These are phyloP conservation scores for Mergus octosetaceus DNA, from an alignment of 2,797 vertebrate species.

Conservation along the genomic window DNA sequence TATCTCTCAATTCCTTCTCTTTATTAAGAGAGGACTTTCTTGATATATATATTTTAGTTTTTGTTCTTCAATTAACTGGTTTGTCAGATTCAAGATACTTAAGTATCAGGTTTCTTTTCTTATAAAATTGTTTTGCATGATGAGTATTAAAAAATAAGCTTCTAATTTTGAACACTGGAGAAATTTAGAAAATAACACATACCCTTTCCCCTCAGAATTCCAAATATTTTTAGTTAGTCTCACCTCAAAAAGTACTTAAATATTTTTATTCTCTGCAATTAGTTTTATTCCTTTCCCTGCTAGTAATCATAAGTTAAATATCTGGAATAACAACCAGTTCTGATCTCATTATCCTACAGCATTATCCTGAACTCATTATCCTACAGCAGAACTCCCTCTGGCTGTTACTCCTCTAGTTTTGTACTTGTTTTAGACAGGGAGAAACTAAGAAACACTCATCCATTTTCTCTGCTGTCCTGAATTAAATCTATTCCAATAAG, in stretches of 20 bases:
- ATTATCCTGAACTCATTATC: background rate
- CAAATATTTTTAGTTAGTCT: background rate
- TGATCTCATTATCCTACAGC: background rate
- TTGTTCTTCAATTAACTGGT: background rate
- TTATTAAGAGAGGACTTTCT: background rate
- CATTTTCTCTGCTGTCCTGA: background rate
- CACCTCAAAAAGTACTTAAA: background rate
- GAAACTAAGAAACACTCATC: background rate
- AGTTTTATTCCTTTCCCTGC: background rate
- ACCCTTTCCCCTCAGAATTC: background rate
- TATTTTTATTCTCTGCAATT: background rate
- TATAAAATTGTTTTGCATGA: background rate
- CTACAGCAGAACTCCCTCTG: background rate
- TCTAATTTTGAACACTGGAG: background rate
- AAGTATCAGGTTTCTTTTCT: rapidly evolving
- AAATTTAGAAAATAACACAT: background rate
- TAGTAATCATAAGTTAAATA: background rate
- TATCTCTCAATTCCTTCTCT: background rate
- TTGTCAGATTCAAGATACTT: background rate
- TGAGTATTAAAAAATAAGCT: background rate
- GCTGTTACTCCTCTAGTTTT: background rate
- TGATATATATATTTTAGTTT: background rate
- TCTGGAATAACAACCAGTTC: background rate
- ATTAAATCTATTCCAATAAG: background rate
- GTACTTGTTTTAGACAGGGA: background rate